Evolutionary conservation across 2,113 vertebrate genomes (phyloP).

Genomic region (Thalassarche chlororhynchos): DNA sequence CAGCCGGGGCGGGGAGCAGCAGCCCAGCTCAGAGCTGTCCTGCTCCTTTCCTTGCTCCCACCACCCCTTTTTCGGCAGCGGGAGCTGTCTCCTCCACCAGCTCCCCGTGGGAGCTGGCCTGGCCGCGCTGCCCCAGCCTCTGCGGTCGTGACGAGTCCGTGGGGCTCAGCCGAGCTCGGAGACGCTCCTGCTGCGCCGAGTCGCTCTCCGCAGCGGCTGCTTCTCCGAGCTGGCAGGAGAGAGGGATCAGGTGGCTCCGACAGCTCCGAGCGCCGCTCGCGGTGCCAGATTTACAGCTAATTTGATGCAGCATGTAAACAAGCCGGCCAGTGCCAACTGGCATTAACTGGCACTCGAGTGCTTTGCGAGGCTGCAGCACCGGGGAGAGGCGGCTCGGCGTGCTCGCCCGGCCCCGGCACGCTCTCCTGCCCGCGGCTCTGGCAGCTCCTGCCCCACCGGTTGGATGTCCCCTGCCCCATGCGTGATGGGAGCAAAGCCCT

Average conservation of each 20-base stretch:
- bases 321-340: not conserved
- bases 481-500: not conserved
- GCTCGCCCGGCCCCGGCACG: fast-evolving
- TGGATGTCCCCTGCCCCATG: not conserved
- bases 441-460: not conserved
- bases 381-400: not conserved
- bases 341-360: not conserved
- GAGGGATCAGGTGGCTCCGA: not conserved
- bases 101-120: not conserved
- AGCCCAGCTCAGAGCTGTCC: not conserved
- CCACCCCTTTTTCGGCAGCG: not conserved
- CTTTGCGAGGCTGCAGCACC: not conserved
- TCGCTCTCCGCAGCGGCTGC: not conserved
- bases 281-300: slow-evolving; percentile 7
- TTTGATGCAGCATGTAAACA: slow-evolving; percentile 40
- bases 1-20: not conserved
- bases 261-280: not conserved
- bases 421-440: not conserved
- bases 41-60: not conserved
- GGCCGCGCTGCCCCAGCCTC: not conserved
- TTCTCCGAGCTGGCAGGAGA: not conserved
- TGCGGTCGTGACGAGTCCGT: not conserved
- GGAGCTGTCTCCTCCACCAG: not conserved
- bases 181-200: not conserved
- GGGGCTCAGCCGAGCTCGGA: not conserved